These are phyloP conservation scores for Corticium candelabrum DNA, from an alignment of 37 sponge, comb jelly and placozoan species.

Conservation along the genomic window DNA sequence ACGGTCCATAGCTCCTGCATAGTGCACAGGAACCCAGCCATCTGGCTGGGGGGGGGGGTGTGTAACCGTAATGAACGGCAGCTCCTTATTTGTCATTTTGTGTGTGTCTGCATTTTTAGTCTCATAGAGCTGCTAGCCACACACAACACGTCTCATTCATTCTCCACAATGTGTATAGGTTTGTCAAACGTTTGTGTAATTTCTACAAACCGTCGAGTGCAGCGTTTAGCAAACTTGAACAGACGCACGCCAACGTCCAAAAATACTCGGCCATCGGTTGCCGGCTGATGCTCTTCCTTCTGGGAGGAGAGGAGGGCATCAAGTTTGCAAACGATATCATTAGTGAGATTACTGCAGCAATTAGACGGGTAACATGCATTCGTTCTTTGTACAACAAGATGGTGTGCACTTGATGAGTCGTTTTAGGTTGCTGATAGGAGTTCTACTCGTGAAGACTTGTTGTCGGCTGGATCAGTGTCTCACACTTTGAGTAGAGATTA, in stretches of 20 bases:
- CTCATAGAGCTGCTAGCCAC: no score
- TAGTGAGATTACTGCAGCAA: neutral
- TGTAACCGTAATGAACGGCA: no score
- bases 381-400: no score
- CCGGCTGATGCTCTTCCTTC: slow-evolving; percentile 46
- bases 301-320: slow-evolving; percentile 29
- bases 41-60: no score
- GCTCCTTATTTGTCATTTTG: no score
- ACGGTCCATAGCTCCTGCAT: no score
- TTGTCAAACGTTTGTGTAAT: slow-evolving; percentile 48
- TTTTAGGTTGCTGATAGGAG: neutral
- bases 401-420: no score
- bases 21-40: no score
- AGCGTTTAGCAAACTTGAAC: slow-evolving; percentile 35
- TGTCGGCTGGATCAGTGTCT: slow-evolving; percentile 14
- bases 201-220: slow-evolving; percentile 64
- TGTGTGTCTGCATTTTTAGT: no score
- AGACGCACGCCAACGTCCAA: slow-evolving; percentile 21
- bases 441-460: neutral
- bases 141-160: no score
- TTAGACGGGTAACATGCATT: no score
- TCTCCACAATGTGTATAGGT: no score
- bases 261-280: slow-evolving; percentile 52
- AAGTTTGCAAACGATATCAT: neutral
- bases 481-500: slow-evolving; percentile 62